These are phyloP conservation scores for Antennarius striatus DNA, from an alignment of 2,113 vertebrate species.

Conservation along the genomic window DNA sequence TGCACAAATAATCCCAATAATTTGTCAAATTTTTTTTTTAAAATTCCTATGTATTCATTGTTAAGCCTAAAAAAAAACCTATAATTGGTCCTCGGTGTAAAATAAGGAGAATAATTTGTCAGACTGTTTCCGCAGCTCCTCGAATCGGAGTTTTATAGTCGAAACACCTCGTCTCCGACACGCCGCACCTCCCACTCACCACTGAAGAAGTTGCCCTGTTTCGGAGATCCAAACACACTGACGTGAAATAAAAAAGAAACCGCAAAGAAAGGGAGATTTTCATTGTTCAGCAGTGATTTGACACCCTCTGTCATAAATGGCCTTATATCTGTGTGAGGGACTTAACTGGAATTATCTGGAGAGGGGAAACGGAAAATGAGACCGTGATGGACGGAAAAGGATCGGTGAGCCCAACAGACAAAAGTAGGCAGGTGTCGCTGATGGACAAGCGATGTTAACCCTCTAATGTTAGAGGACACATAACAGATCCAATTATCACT, in stretches of 20 bases:
- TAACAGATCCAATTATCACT: conserved; percentile 40
- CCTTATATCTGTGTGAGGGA: conserved; percentile 23
- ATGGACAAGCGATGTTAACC: conserved; percentile 15
- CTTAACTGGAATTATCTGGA: conserved; percentile 33
- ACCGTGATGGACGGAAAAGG: conserved; percentile 21
- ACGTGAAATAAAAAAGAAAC: neutral
- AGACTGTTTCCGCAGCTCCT: no score
- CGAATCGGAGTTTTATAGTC: no score
- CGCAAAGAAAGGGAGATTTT: neutral
- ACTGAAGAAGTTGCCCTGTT: neutral
- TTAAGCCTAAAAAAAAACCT: no score
- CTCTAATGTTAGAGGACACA: conserved; percentile 26
- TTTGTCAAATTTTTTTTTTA: no score
- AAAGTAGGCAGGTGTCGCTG: neutral
- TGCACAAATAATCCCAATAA: no score
- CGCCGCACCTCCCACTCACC: neutral
- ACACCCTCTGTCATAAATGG: conserved; percentile 3
- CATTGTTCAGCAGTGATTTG: neutral
- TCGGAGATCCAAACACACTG: neutral
- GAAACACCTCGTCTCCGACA: no score
- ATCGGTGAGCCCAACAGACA: neutral
- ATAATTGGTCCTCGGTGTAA: no score
- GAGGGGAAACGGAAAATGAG: conserved; percentile 14
- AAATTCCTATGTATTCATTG: no score
- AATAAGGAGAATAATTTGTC: no score